Evolutionary conservation across 2,888 invertebrate genomes (phyloP).

Genomic region (Hylaea fasciaria): DNA sequence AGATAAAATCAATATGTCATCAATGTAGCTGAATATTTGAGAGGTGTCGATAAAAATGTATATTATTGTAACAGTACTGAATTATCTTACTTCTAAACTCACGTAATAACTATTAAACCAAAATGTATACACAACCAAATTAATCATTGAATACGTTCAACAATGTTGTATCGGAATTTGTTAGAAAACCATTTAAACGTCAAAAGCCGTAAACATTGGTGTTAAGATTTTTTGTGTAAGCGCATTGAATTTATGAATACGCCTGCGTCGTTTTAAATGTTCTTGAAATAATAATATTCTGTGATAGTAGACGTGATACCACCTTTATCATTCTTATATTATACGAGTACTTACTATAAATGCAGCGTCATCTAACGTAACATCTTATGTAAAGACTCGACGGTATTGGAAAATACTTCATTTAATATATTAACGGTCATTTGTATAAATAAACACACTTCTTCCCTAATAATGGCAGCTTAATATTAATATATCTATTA

Average conservation of each 20-base stretch:
- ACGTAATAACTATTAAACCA: neutral
- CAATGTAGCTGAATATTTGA: neutral
- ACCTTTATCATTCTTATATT: conserved; percentile 71
- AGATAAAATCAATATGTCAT: neutral
- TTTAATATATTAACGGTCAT: conserved; percentile 28
- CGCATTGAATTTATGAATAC: conserved; percentile 58
- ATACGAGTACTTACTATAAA: conserved; percentile 43
- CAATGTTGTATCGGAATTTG: conserved; percentile 1
- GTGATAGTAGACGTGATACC: conserved; percentile 84
- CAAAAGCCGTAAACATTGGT: conserved; percentile 7
- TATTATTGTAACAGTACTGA: neutral
- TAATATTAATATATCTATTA: conserved; percentile 13
- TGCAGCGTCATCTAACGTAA: conserved; percentile 31
- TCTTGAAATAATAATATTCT: conserved; percentile 81
- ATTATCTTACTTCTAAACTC: neutral
- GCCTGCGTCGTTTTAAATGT: conserved; percentile 60
- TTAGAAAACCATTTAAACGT: neutral
- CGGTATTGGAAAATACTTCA: conserved; percentile 20
- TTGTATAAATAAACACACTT: conserved; percentile 33
- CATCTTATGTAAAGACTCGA: conserved; percentile 31
- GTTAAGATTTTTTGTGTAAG: conserved; percentile 49
- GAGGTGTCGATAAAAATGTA: neutral
- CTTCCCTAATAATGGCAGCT: conserved; percentile 18
- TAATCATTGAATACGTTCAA: neutral
- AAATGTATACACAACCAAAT: neutral